Percentiles rank a stretch among this genome's conserved stretches.
phyloP scores from a whole-genome alignment of 2,113 vertebrate genomes.

The Lathamus discolor region DNA sequence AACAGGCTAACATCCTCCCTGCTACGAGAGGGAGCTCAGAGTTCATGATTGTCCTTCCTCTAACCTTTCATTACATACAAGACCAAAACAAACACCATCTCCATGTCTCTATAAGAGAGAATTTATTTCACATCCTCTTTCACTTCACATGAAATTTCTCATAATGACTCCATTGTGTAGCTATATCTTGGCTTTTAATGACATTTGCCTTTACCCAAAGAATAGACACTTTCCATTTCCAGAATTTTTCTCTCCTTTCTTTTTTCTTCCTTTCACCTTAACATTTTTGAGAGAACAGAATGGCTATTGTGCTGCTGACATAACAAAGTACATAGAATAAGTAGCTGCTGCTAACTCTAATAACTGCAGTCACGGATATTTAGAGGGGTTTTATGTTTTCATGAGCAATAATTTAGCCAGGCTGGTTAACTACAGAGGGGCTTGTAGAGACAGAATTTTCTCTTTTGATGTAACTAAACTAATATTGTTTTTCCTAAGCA shows the following conservation, averaged over 20 bases:
- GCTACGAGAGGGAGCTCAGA: conserved; percentile 9
- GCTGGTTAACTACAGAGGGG: not conserved
- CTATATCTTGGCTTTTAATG: conserved; percentile 17
- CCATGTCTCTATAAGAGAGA: conserved; percentile 40
- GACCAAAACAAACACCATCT: conserved; percentile 61
- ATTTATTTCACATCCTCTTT: conserved; percentile 75
- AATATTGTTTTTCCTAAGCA: not conserved
- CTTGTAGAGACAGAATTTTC: not conserved
- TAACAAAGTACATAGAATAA: not conserved
- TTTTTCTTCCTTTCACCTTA: not conserved
- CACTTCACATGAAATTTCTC: conserved; percentile 69
- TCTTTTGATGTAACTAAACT: not conserved
- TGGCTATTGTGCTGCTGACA: not conserved
- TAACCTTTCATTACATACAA: conserved; percentile 67
- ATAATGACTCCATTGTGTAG: conserved; percentile 62
- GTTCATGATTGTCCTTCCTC: conserved; percentile 52
- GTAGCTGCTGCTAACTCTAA: not conserved
- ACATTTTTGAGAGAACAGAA: not conserved
- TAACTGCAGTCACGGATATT: not conserved
- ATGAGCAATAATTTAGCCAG: not conserved
- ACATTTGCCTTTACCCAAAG: conserved; percentile 29
- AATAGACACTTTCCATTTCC: conserved; percentile 56
- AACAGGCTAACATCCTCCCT: not conserved
- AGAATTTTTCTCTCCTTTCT: not conserved
- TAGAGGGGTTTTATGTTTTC: not conserved